Evolutionary conservation across 2,888 invertebrate species (phyloP).

Genomic region (Diachrysia chrysitis): DNA sequence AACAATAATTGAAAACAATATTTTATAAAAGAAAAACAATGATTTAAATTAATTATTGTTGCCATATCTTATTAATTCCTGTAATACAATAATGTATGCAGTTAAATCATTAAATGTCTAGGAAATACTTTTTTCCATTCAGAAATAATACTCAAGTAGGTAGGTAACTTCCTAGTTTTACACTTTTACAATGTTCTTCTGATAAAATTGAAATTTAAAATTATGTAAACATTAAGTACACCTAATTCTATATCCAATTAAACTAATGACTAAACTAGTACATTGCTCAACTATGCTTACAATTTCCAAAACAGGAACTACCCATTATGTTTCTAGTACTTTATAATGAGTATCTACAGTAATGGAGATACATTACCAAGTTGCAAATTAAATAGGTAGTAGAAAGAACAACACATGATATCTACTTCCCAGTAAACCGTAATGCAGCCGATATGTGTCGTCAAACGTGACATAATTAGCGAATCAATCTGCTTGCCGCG

Average conservation of each 20-base stretch:
- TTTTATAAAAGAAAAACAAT: not conserved
- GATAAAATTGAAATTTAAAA: too few relatives aligned
- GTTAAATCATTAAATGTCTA: not conserved
- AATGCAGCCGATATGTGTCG: constrained; percentile 24
- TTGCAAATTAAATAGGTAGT: not conserved
- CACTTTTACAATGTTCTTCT: not conserved
- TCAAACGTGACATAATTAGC: constrained; percentile 53
- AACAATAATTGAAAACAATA: too few relatives aligned
- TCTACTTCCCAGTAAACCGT: constrained; percentile 35
- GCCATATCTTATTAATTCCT: not conserved
- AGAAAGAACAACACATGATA: constrained; percentile 20
- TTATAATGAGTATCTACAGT: not conserved
- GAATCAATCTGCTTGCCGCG: constrained; percentile 43
- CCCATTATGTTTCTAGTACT: not conserved
- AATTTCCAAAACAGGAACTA: not conserved
- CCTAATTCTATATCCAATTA: constrained; percentile 1
- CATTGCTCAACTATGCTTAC: not conserved
- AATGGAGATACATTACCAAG: not conserved
- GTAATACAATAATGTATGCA: not conserved
- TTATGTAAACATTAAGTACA: too few relatives aligned
- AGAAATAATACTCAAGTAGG: too few relatives aligned
- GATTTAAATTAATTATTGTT: not conserved
- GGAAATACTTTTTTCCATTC: not conserved
- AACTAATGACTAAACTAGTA: not conserved
- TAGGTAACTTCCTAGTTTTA: not conserved